A percentile compares a stretch with the other conserved stretches of the same genome.
Evolutionary conservation across 2,888 invertebrate species (phyloP).

Genomic region (Romanomermis culicivorax): DNA sequence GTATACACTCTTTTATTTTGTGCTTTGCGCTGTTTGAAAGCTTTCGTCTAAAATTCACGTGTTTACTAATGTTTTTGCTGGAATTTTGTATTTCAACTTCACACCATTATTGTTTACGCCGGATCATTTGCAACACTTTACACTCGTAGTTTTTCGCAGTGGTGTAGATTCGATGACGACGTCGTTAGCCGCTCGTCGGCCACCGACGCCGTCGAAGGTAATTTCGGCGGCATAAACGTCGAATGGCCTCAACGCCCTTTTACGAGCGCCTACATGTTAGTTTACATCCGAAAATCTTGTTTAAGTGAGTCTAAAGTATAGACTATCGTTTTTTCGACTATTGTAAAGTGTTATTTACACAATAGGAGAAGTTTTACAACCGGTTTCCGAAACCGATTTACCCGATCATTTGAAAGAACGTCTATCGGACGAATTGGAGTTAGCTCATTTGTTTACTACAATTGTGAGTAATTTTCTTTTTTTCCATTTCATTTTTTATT

Average conservation of each 20-base stretch:
- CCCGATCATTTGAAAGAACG: conserved; percentile 58
- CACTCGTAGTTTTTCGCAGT: conserved; percentile 35
- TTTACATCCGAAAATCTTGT: conserved; percentile 64
- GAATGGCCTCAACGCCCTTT: conserved; percentile 65
- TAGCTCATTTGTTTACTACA: conserved; percentile 87
- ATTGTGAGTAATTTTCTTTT: too few species aligned
- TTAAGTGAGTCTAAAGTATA: conserved; percentile 20
- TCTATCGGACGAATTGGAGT: conserved; percentile 62
- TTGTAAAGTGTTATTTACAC: conserved; percentile 6
- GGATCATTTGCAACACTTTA: not conserved
- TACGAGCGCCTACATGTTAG: conserved; percentile 98
- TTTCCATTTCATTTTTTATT: too few species aligned
- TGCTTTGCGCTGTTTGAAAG: too few species aligned
- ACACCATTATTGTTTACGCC: not conserved
- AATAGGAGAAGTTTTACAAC: conserved; percentile 49
- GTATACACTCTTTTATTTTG: too few species aligned
- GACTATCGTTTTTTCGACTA: not conserved
- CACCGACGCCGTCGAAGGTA: conserved; percentile 85
- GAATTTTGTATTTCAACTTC: too few species aligned
- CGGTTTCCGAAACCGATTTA: conserved; percentile 75
- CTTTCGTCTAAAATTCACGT: too few species aligned
- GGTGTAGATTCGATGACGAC: conserved; percentile 99
- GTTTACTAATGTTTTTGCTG: too few species aligned
- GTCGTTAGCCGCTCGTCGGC: conserved; percentile 87
- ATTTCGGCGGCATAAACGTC: conserved; percentile 83